Conservation (phyloP, 2,797 vertebrate species). For the Siniperca undulata region DNA sequence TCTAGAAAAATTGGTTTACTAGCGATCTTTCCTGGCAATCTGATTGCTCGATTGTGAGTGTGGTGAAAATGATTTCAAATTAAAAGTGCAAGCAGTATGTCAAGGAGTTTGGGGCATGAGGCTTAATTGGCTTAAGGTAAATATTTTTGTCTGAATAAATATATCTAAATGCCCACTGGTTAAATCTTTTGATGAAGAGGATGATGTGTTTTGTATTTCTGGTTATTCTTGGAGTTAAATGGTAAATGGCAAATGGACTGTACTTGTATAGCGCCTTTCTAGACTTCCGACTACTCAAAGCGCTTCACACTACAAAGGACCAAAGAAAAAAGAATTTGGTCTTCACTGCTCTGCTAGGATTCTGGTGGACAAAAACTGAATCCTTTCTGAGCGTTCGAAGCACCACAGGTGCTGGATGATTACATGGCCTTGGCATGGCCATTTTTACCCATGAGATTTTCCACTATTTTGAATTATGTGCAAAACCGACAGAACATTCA, state of each 20-base stretch:
- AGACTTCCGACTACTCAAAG: no score
- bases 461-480: background rate
- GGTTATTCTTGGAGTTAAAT: background rate
- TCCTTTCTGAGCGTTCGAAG: background rate
- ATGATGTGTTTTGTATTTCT: background rate
- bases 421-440: background rate
- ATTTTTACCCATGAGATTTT: background rate
- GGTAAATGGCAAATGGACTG: no score
- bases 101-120: background rate
- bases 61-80: conserved; percentile 19
- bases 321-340: background rate
- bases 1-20: conserved; percentile 26
- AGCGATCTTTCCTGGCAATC: conserved; percentile 1
- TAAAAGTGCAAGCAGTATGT: background rate
- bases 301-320: no score
- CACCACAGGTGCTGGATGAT: background rate
- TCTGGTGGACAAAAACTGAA: background rate
- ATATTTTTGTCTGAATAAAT: background rate
- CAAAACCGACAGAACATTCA: background rate
- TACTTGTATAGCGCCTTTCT: no score
- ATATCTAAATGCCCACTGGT: background rate
- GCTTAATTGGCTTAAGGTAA: background rate
- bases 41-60: background rate
- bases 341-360: background rate
- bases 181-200: background rate